A percentile compares a stretch with the other conserved stretches of the same genome.
Evolutionary conservation across 2,797 vertebrate genomes (phyloP).

Genomic region (Macropus fuliginosus): DNA sequence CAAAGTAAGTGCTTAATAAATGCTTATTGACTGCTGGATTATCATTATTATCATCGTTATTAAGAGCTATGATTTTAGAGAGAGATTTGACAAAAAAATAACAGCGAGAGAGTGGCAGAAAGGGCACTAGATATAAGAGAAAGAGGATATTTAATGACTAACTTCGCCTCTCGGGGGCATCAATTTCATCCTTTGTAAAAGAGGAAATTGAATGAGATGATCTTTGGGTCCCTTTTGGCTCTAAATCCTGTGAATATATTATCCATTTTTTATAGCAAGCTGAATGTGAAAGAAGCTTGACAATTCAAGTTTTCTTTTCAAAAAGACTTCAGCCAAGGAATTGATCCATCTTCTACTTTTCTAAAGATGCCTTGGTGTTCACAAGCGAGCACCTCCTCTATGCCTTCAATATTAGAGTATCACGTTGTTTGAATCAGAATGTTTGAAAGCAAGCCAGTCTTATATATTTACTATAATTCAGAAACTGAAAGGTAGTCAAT

Average conservation of each 20-base stretch:
- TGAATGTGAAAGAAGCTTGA: neutral
- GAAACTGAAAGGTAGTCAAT: neutral
- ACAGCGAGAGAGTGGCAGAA: accelerated
- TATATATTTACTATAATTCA: neutral
- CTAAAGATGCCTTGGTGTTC: neutral
- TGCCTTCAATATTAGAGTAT: accelerated
- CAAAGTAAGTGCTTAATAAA: neutral
- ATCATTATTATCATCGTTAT: neutral
- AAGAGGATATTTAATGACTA: neutral
- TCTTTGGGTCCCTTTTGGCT: slow-evolving; percentile 24
- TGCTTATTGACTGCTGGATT: neutral
- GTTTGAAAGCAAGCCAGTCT: neutral
- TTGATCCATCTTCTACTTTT: neutral
- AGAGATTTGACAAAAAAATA: neutral
- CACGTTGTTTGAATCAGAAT: neutral
- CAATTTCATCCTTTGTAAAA: neutral
- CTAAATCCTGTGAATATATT: slow-evolving; percentile 5
- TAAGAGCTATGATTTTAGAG: neutral
- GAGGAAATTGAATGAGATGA: neutral
- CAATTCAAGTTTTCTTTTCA: neutral
- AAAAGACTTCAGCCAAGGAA: neutral
- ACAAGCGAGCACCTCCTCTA: neutral
- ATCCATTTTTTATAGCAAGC: slow-evolving; percentile 1
- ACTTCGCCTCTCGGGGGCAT: neutral
- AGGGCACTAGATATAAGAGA: neutral